Conservation (phyloP, 2,797 vertebrate species). For the Periparus ater region DNA sequence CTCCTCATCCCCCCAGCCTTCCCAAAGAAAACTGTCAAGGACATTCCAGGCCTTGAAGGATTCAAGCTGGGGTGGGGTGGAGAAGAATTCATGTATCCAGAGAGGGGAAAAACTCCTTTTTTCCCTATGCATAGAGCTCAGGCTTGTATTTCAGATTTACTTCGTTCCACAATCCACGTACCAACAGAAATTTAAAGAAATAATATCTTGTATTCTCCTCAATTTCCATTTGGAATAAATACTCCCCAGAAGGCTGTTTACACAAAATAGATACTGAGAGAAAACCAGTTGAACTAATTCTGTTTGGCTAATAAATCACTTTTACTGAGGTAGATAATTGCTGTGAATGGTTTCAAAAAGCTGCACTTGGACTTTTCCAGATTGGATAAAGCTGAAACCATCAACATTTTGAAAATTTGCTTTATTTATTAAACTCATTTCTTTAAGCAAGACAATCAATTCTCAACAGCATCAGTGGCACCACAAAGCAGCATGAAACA, state of each 20-base stretch:
- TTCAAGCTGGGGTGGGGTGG: too few relatives aligned
- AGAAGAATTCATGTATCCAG: background rate
- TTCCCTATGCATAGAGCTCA: background rate
- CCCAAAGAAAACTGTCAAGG: background rate
- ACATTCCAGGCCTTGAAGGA: background rate
- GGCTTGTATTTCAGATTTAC: background rate
- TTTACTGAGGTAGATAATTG: background rate
- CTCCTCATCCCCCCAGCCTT: background rate
- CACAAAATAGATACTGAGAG: background rate
- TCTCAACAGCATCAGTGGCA: background rate
- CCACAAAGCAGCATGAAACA: background rate
- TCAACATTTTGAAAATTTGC: accelerated
- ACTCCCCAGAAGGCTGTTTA: background rate
- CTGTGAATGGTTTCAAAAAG: background rate
- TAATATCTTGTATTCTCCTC: background rate
- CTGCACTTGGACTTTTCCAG: background rate
- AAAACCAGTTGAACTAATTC: background rate
- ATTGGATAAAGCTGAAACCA: background rate
- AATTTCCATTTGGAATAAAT: background rate
- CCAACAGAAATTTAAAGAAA: background rate
- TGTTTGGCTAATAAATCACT: background rate
- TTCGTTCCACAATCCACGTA: background rate
- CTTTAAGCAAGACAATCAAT: background rate
- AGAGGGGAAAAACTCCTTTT: background rate
- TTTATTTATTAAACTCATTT: background rate